A percentile compares a stretch with the other conserved stretches of the same genome.
phyloP scores from a whole-genome alignment of 2,113 vertebrate species.

The Takifugu flavidus region DNA sequence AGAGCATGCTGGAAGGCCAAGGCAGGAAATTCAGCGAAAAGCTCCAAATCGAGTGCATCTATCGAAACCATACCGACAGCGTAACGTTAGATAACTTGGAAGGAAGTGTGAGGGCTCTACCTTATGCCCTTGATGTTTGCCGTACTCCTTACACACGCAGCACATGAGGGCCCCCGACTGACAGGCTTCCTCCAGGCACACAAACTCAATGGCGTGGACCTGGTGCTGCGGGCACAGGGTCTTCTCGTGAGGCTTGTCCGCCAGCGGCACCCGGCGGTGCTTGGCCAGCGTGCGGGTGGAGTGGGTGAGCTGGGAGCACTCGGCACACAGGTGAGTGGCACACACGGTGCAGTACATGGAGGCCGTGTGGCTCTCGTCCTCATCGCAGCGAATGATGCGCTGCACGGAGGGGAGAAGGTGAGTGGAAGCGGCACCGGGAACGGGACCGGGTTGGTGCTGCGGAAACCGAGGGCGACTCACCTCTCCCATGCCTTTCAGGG shows the following conservation, averaged over 20 bases:
- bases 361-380: constrained; percentile 93
- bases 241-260: constrained; percentile 98
- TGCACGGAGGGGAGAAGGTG: constrained; percentile 35
- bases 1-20: constrained; percentile 82
- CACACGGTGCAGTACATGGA: constrained; percentile 97
- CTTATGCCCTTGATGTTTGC: constrained; percentile 98
- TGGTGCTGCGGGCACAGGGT: constrained; percentile 95
- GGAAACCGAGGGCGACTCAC: constrained; percentile 62
- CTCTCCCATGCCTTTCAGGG: constrained; percentile 88
- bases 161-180: constrained; percentile 93
- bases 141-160: constrained; percentile 98
- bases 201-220: constrained; percentile 97
- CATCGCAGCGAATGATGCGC: constrained; percentile 92
- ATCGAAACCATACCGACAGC: neutral
- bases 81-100: neutral
- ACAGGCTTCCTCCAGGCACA: constrained; percentile 94
- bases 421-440: neutral
- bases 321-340: constrained; percentile 92
- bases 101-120: constrained; percentile 33
- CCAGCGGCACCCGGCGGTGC: constrained; percentile 92
- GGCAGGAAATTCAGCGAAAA: too few relatives aligned
- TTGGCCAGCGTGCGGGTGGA: constrained; percentile 96
- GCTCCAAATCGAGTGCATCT: neutral
- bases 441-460: neutral
- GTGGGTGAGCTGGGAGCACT: constrained; percentile 94